Base-by-base conservation (phyloP, 2,113 vertebrate species). In the Sialia sialis region DNA sequence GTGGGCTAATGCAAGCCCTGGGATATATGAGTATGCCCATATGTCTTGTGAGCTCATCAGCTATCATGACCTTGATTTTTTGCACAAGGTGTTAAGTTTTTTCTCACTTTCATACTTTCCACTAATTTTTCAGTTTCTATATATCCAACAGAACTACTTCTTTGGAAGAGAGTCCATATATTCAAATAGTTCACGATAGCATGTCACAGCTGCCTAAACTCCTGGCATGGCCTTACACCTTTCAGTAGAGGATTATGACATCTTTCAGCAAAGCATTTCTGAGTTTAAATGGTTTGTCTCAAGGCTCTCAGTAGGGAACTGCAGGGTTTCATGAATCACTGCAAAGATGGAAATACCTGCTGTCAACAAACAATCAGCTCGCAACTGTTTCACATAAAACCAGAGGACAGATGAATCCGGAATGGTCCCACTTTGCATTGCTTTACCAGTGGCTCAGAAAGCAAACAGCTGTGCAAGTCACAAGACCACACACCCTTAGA, bases 291-390 rank as follows among this genome's bases (percentile, higher is more conserved):
- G 26, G 59, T 70, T 95, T 80, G 72, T 91, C 69, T 72, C 63
- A 41, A 82, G 62, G 70, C 62, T 72, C 44, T 79, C 70, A 15
- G 48, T 13, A 60, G 54, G 79, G 64, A 93, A 34, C 25, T 25
- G 18, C 32, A 46, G 49, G 68, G 52, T 66, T 73, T 76, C 90
- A 64, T 59, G 78, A 87, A 93, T 90, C 81, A 79, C 6, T 69
- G 70, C 27, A 52, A 82, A 90, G 75, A 90, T 58, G 70, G 82
- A 88, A 91, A 87, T 90, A 87, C 85, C 81, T 93, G 87, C 95
- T 88, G 85, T 79, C 94, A 83, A 46, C 86, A 94, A 88, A 81
- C 72, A 87, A 56, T 84, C 79, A 34, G 39, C 70, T 34, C 1
- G 0, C 74, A 89, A 93, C 88, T 93, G 83, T 68, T 87, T 43